phyloP scores from a whole-genome alignment of 2,888 invertebrate genomes.

The Schizotus pectinicornis region DNA sequence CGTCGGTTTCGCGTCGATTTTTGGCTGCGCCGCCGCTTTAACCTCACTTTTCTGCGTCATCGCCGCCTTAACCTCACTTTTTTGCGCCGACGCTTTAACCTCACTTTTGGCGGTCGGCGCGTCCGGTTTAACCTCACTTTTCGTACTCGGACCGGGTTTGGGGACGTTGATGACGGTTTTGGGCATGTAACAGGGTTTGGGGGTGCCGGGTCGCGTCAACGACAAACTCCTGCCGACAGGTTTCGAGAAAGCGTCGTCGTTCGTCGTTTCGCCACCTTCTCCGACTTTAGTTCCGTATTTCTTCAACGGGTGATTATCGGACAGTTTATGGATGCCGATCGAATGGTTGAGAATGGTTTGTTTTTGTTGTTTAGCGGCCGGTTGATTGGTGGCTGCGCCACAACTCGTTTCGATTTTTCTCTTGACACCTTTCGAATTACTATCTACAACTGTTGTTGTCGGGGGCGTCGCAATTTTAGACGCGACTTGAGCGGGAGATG shows the following conservation, averaged over 20 bases:
- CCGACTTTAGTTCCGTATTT: slow-evolving; percentile 20
- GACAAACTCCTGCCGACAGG: slow-evolving; percentile 29
- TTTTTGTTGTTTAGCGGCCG: slow-evolving; percentile 47
- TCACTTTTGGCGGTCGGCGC: not conserved
- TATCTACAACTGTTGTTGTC: not conserved
- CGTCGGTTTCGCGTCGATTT: not conserved
- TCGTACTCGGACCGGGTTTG: slow-evolving; percentile 40
- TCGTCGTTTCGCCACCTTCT: slow-evolving; percentile 16
- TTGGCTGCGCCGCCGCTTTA: not conserved
- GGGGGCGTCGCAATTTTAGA: not conserved
- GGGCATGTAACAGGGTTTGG: slow-evolving; percentile 51
- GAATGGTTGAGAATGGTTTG: slow-evolving; percentile 51
- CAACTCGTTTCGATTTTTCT: slow-evolving; percentile 29
- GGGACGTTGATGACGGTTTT: slow-evolving; percentile 50
- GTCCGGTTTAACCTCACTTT: slow-evolving; percentile 15
- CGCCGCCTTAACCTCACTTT: not conserved
- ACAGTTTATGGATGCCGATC: slow-evolving; percentile 51
- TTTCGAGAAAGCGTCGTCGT: slow-evolving; percentile 25
- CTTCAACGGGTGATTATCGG: slow-evolving; percentile 54
- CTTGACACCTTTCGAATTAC: slow-evolving; percentile 24
- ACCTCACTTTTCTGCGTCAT: not conserved
- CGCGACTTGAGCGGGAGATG: not conserved
- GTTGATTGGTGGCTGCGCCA: slow-evolving; percentile 34
- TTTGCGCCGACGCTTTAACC: not conserved
- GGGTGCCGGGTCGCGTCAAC: slow-evolving; percentile 27